Evolutionary conservation across 2,797 vertebrate genomes (phyloP).

Genomic region (Myotis myotis): DNA sequence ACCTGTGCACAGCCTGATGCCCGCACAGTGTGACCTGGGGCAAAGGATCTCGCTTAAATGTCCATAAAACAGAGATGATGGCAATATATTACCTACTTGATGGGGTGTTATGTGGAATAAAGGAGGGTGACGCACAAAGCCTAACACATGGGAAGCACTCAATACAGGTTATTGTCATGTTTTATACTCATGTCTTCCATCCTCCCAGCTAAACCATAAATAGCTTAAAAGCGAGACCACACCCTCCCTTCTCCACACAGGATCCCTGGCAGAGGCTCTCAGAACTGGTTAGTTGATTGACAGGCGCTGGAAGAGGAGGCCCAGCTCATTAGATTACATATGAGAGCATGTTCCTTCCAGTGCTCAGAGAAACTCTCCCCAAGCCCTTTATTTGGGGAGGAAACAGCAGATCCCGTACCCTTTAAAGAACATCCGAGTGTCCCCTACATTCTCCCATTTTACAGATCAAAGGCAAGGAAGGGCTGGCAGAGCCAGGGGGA

Average conservation of each 20-base stretch:
- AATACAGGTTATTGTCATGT: neutral
- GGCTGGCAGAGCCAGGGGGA: neutral
- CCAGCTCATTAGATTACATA: conserved; percentile 4
- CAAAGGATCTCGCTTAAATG: neutral
- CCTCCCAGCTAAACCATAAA: neutral
- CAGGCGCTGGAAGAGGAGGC: conserved; percentile 6
- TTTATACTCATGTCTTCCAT: neutral
- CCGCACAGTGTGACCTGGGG: neutral
- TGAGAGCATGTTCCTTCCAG: conserved; percentile 39
- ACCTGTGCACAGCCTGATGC: neutral
- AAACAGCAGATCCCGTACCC: neutral
- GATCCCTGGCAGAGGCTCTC: neutral
- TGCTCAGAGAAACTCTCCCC: neutral
- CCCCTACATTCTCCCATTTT: neutral
- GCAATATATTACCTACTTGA: neutral
- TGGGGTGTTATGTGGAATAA: neutral
- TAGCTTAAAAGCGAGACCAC: neutral
- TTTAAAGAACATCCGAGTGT: neutral
- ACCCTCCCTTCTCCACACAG: neutral
- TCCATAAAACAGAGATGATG: neutral
- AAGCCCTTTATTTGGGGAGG: neutral
- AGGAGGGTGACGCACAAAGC: neutral
- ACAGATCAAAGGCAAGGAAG: neutral
- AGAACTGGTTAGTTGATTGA: neutral
- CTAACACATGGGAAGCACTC: neutral